Base-by-base conservation (phyloP, 2,113 vertebrate genomes). In the Prunella fulvescens region DNA sequence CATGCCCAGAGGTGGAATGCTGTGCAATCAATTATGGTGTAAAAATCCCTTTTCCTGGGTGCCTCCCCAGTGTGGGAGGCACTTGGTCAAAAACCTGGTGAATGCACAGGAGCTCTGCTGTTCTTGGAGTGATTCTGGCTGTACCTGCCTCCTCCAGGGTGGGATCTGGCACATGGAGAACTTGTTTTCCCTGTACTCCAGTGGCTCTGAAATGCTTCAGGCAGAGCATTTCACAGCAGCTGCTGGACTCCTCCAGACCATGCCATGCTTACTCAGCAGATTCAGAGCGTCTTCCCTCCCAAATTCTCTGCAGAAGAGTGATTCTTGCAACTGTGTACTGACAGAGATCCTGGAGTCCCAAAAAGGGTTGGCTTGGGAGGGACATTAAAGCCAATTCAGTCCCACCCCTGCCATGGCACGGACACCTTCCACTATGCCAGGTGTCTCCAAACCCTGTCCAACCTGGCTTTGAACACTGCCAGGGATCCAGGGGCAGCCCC, bases 381-480 rank as follows among this genome's bases (percentile, higher is more conserved):
- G 6, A 17, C 12, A 23, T n/a, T 51, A 53, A 45, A 58, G 14
- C 4, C 0, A 2, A 37, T 24, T 4, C 29, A 7, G 3, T 80
- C 0, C n/a, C 45, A 23, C 18, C n/a, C 14, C 33, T 33, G 45
- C 33, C 39, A 45, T 24, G 23, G 8, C 53, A 77, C 62, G 65
- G 29, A 25, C 40, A 64, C 11, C 35, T 88, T 0, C 37, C 44
- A 44, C 44, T 6, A 0, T 26, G 58, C 44, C 67, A 65, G 50
- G 50, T n/a, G 0, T 44, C 31, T 57, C 76, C 66, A 2, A 64
- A 3, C 20, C 31, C 29, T 0, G 0, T 64, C 58, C 66, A 81
- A 0, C 67, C 58, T 44, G 51, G 67, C 26, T 37, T 39, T 51
- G 67, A 44, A 0, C 31, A 65, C 51, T 66, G 0, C 44, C 67